Base-by-base conservation (phyloP, 2,113 vertebrate species). In the Cepphus grylle region DNA sequence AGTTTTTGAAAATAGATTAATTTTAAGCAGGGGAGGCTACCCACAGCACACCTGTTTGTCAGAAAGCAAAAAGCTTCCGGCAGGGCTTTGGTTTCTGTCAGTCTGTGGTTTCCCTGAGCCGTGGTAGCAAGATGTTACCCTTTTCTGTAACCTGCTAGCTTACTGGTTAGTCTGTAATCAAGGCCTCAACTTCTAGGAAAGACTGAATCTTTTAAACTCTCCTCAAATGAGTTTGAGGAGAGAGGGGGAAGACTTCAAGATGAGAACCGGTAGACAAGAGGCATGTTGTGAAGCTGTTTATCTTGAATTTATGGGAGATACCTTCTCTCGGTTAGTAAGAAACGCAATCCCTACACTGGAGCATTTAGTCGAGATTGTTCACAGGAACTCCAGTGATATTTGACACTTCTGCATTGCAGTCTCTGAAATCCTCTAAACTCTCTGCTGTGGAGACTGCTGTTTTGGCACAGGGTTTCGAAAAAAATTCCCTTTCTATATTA, bases 81-180 rank as follows among this genome's bases (percentile, higher is more conserved):
- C 50, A 38, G 29, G 29, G 65, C 65, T 88, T 55, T 5, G 6
- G n/a, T 58, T 76, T 29, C 20, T 5, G 6, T 55, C 58, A 45
- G 18, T 30, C 73, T 69, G 53, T 79, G 53, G 43, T 87, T 86
- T 84, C 43, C 11, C 26, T 56, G 73, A 61, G 29, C 34, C 0
- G 0, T 8, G 14, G 25, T 12, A 67, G 42, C 30, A 63, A 47
- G 34, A 19, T 8, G 5, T 34, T 52, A 22, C 12, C 18, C 0
- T 3, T 59, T n/a, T 32, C 50, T 74, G 30, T 71, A 43, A 34
- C 45, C 40, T 80, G 17, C 11, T 56, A 2, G 5, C n/a, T 85
- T 52, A 22, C 32, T 71, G 19, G 8, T 43, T 58, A 30, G 23
- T 52, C 58, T 72, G n/a, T 55, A 29, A 11, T n/a, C 36, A 65